Evolutionary conservation across 2,888 invertebrate species (phyloP).

Genomic region (Ormyrus labotus): DNA sequence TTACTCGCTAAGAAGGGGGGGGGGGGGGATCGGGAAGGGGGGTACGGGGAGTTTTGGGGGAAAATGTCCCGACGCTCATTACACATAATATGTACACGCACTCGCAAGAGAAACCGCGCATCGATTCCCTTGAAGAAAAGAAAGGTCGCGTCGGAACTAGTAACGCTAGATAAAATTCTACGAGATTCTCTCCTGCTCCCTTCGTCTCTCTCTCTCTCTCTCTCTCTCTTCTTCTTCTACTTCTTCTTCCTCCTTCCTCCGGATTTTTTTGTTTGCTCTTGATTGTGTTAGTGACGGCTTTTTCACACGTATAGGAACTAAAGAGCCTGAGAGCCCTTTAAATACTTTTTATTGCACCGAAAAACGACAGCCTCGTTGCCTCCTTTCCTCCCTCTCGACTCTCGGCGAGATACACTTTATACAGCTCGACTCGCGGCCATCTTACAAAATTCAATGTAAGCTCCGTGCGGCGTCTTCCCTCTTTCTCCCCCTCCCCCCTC

Average conservation of each 20-base stretch:
- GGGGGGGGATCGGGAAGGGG: neutral
- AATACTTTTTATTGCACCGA: conserved; percentile 67
- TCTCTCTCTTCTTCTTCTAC: neutral
- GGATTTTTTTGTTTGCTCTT: neutral
- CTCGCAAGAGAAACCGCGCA: conserved; percentile 39
- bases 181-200: conserved; percentile 39
- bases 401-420: conserved; percentile 30
- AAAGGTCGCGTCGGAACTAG: conserved; percentile 49
- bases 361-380: conserved; percentile 52
- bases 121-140: conserved; percentile 24
- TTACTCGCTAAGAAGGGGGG: conserved; percentile 61
- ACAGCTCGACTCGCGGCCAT: conserved; percentile 21
- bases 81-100: conserved; percentile 53
- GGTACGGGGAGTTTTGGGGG: neutral
- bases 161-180: conserved; percentile 57
- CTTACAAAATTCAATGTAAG: conserved; percentile 8
- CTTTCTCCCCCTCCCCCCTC: conserved; percentile 10
- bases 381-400: neutral
- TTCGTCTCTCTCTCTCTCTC: conserved; percentile 29
- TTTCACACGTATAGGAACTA: conserved; percentile 57
- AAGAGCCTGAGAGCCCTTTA: conserved; percentile 54
- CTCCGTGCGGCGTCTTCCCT: neutral
- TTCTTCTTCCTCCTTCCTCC: neutral
- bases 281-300: neutral
- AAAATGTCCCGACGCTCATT: conserved; percentile 46